These are phyloP conservation scores for Nasonia vitripennis DNA, from an alignment of 1,140 invertebrate genomes.

Conservation along the genomic window DNA sequence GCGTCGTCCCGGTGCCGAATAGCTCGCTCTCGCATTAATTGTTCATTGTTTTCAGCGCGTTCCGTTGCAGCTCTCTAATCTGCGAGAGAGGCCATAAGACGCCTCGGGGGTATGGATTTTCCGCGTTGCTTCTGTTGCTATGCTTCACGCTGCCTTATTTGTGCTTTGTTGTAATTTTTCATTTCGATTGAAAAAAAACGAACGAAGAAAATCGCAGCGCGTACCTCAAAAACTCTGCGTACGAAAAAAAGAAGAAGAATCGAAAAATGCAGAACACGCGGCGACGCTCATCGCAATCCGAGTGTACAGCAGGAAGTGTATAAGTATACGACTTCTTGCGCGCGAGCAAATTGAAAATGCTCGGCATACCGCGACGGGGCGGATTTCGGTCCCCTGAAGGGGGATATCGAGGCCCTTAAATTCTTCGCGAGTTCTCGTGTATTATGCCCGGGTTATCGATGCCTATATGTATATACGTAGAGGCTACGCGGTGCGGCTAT, in stretches of 20 bases:
- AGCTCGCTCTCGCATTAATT: slow-evolving; percentile 64
- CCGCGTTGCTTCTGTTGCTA: too few relatives aligned
- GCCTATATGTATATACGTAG: not conserved
- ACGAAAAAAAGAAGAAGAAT: too few relatives aligned
- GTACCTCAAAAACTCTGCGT: too few relatives aligned
- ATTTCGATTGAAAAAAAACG: too few relatives aligned
- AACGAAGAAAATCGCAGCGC: too few relatives aligned
- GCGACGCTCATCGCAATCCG: too few relatives aligned
- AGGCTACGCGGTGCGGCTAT: not conserved
- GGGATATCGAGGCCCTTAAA: not conserved
- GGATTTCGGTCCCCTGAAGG: slow-evolving; percentile 37
- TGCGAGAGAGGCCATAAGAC: not conserved
- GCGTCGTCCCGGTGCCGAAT: slow-evolving; percentile 52
- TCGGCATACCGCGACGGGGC: slow-evolving; percentile 55
- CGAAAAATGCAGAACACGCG: too few relatives aligned
- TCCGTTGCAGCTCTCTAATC: slow-evolving; percentile 25
- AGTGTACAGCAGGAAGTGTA: too few relatives aligned
- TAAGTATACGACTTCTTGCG: not conserved
- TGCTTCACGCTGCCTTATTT: too few relatives aligned
- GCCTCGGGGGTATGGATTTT: not conserved
- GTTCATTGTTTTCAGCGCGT: slow-evolving; percentile 63
- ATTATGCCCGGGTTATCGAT: not conserved
- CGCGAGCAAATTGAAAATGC: slow-evolving; percentile 63
- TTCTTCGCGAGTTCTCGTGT: not conserved
- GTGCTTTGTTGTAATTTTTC: too few relatives aligned